Percentiles rank a stretch among this genome's conserved stretches.
Conservation (phyloP, 2,797 vertebrate species). For the Morus bassanus region DNA sequence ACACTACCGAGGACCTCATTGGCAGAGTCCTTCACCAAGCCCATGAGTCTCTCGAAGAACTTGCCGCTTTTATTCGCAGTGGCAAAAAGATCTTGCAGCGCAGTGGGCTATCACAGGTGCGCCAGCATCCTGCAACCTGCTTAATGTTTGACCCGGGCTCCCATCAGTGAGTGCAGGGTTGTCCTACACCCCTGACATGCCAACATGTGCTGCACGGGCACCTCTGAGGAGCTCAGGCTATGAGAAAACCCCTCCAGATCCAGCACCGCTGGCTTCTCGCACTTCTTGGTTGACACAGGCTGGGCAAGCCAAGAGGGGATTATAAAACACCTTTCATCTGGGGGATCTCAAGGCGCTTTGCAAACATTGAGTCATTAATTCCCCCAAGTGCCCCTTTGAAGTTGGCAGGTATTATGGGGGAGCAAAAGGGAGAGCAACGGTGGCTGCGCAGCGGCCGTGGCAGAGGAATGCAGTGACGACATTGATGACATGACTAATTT, state of each 20-base stretch:
- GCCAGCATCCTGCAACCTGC: not conserved
- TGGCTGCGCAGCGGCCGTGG: not conserved
- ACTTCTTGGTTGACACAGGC: not conserved
- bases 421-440: not conserved
- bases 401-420: slow-evolving; percentile 36
- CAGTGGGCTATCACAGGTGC: fast-evolving
- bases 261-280: not conserved
- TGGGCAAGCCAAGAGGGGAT: not conserved
- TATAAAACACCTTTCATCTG: slow-evolving; percentile 42
- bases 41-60: not conserved
- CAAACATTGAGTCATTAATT: slow-evolving; percentile 51
- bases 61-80: fast-evolving
- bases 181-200: fast-evolving
- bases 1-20: not conserved
- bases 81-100: fast-evolving
- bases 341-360: slow-evolving; percentile 38
- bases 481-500: slow-evolving; percentile 58
- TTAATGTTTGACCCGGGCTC: not conserved
- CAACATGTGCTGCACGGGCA: fast-evolving
- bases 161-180: fast-evolving
- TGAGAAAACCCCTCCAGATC: not conserved
- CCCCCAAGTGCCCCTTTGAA: slow-evolving; percentile 43
- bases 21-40: not conserved
- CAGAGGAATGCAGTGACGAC: slow-evolving; percentile 57
- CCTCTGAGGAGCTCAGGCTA: not conserved